Percentiles rank a stretch among this genome's conserved stretches.
Evolutionary conservation across 2,113 vertebrate species (phyloP).

Genomic region (Sturnira hondurensis): DNA sequence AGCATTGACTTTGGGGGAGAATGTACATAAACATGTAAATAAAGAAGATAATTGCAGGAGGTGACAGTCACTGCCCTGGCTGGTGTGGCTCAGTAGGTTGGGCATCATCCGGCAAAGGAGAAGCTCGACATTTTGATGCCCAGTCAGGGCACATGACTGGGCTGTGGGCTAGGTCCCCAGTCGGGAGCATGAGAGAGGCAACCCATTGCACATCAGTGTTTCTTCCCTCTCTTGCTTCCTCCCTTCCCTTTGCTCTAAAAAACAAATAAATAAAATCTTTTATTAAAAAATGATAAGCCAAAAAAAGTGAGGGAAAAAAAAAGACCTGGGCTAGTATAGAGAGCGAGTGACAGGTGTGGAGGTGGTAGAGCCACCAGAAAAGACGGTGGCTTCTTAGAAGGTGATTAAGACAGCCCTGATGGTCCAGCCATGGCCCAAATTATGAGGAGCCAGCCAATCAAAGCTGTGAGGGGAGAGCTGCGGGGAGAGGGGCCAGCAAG

Average conservation of each 20-base stretch:
- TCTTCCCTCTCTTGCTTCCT: too few relatives aligned
- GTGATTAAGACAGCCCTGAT: neutral
- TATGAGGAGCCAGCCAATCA: neutral
- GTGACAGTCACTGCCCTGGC: too few relatives aligned
- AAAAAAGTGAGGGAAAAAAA: neutral
- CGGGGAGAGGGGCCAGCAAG: neutral
- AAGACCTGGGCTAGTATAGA: neutral
- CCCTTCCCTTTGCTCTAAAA: neutral
- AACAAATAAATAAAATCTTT: too few relatives aligned
- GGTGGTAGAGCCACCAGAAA: neutral
- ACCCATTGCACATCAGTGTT: too few relatives aligned
- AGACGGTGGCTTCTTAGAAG: neutral
- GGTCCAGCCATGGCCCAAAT: neutral
- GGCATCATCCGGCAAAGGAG: too few relatives aligned
- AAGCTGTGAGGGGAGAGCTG: neutral
- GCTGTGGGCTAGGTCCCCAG: too few relatives aligned
- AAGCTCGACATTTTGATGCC: too few relatives aligned
- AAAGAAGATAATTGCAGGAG: neutral
- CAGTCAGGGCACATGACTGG: too few relatives aligned
- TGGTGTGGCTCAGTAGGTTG: too few relatives aligned
- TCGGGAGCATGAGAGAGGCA: too few relatives aligned
- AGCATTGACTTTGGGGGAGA: neutral
- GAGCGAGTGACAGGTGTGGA: neutral
- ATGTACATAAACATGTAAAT: neutral
- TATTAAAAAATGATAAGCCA: neutral